Evolutionary conservation across 2,888 invertebrate species (phyloP).

Genomic region (Drepana falcataria): DNA sequence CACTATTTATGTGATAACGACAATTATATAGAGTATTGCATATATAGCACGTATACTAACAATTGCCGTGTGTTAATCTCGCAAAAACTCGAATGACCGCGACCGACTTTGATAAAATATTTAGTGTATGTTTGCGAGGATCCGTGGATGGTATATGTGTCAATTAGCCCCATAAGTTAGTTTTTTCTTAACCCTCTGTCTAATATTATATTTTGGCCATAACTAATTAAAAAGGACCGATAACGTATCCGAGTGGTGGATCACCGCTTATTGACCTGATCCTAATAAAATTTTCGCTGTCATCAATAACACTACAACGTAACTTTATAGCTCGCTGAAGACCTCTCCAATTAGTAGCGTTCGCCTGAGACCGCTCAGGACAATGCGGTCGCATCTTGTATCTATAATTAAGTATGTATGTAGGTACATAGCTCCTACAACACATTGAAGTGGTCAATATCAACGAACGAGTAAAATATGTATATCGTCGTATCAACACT

Average conservation of each 20-base stretch:
- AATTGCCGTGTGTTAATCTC: no score
- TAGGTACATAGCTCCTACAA: not conserved
- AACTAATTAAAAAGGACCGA: not conserved
- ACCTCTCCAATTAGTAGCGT: slow-evolving; percentile 34
- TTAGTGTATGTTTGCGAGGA: no score
- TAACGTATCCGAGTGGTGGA: not conserved
- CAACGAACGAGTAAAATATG: not conserved
- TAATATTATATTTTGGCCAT: no score
- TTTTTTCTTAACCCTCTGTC: no score
- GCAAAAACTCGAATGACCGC: no score
- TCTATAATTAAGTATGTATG: not conserved
- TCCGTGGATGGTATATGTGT: no score
- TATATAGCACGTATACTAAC: no score
- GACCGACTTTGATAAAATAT: no score
- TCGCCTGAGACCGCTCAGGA: slow-evolving; percentile 4
- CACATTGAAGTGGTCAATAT: not conserved
- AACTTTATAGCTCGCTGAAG: slow-evolving; percentile 32
- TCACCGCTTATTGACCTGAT: slow-evolving; percentile 15
- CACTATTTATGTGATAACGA: no score
- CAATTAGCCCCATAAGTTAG: no score
- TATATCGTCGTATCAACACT: no score
- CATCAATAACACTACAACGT: slow-evolving; percentile 28
- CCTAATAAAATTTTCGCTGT: slow-evolving; percentile 37
- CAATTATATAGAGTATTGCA: no score
- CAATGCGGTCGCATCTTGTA: not conserved